Evolutionary conservation across 1,140 invertebrate species (phyloP).

Genomic region (Eueides isabella): DNA sequence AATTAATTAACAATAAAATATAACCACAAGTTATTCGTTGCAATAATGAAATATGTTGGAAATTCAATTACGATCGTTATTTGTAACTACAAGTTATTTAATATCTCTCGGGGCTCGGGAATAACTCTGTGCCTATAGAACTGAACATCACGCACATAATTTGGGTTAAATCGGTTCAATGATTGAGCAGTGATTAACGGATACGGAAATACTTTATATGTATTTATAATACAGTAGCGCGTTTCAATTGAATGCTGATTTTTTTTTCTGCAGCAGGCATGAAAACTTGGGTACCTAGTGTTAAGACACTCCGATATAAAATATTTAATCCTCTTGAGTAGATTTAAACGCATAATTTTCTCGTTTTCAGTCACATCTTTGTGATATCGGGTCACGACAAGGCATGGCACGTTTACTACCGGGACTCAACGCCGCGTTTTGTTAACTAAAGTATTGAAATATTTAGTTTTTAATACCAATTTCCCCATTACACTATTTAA

Average conservation of each 20-base stretch:
- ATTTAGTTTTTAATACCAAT: too few species aligned
- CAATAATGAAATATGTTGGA: constrained; percentile 2
- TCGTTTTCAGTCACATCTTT: too few species aligned
- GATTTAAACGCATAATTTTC: too few species aligned
- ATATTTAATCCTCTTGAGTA: too few species aligned
- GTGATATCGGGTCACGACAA: too few species aligned
- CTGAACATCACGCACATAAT: neutral
- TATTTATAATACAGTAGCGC: neutral
- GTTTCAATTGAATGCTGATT: neutral
- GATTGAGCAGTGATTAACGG: neutral
- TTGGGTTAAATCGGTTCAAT: constrained; percentile 1
- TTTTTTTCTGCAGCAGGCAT: too few species aligned
- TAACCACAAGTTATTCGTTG: neutral
- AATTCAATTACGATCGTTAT: neutral
- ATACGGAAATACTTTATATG: neutral
- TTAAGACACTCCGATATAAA: too few species aligned
- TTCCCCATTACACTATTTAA: too few species aligned
- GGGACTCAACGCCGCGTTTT: too few species aligned
- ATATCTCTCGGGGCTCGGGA: neutral
- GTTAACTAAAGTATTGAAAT: too few species aligned
- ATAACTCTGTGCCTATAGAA: neutral
- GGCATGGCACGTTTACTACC: too few species aligned
- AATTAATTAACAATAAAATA: neutral
- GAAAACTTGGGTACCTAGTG: too few species aligned
- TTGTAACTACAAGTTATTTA: constrained; percentile 2